Conservation (phyloP, 2,888 invertebrate species). For the Diplazon laetatorius region DNA sequence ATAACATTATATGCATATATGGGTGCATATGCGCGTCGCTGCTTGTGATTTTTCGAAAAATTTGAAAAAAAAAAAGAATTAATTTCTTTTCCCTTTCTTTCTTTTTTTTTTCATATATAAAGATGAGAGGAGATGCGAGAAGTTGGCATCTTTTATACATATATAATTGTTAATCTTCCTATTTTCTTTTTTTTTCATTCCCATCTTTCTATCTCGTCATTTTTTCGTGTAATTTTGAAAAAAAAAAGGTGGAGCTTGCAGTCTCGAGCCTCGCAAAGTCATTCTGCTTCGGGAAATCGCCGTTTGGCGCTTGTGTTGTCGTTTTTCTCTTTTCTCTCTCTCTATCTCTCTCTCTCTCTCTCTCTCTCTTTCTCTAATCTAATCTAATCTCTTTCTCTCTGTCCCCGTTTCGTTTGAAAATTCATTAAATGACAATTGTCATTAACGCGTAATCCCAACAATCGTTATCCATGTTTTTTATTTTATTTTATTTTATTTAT, state of each 20-base stretch:
- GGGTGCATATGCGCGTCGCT: conserved; percentile 47
- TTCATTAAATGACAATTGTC: background rate
- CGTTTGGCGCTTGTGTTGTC: conserved; percentile 18
- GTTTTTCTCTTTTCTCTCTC: background rate
- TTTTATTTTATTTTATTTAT: background rate
- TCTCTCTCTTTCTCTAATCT: background rate
- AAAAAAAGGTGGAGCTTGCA: no score
- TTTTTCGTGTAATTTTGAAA: no score
- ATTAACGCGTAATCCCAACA: conserved; percentile 14
- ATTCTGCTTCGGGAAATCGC: background rate
- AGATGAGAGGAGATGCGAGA: conserved; percentile 53
- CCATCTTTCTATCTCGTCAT: background rate
- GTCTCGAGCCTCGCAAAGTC: background rate
- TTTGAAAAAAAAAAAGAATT: no score
- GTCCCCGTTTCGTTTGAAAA: background rate
- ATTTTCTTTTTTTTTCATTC: conserved; percentile 14
- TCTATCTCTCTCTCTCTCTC: background rate
- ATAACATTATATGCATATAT: conserved; percentile 51
- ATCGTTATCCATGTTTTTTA: background rate
- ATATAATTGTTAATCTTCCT: conserved; percentile 25
- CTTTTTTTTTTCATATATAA: conserved; percentile 43
- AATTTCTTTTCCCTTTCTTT: conserved; percentile 6
- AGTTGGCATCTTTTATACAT: conserved; percentile 25
- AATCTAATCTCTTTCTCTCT: no score
- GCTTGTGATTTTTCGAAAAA: conserved; percentile 20